A percentile compares a stretch with the other conserved stretches of the same genome.
Conservation (phyloP, 2,797 vertebrate species). For the Hemitrygon akajei region DNA sequence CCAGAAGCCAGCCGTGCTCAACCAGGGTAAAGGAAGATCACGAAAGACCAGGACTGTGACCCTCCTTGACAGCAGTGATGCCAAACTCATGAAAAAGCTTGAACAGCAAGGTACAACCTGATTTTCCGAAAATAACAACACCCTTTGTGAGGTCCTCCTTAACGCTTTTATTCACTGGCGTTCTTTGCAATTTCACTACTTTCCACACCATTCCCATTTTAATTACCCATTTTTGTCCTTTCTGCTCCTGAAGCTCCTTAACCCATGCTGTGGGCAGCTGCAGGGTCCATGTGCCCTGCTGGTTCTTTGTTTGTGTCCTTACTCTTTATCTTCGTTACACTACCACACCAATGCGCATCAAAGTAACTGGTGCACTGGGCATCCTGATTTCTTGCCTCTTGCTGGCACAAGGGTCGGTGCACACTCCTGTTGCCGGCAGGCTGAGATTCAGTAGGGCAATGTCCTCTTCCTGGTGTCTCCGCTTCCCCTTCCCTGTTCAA, state of each 20-base stretch:
- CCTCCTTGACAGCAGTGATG: conserved; percentile 80
- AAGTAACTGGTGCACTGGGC: background rate
- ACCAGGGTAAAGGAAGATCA: conserved; percentile 78
- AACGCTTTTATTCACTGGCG: background rate
- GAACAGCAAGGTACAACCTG: conserved; percentile 75
- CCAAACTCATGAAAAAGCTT: conserved; percentile 71
- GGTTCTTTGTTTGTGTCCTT: background rate
- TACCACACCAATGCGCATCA: background rate
- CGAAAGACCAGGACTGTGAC: conserved; percentile 80
- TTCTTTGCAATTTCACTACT: background rate
- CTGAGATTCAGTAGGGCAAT: background rate
- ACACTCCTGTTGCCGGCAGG: background rate
- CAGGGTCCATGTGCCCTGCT: background rate
- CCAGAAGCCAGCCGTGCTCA: conserved; percentile 48
- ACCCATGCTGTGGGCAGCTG: background rate
- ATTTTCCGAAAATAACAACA: background rate
- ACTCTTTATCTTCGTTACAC: background rate
- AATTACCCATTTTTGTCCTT: background rate
- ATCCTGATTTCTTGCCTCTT: background rate
- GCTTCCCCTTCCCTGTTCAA: background rate
- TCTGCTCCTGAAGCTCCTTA: background rate
- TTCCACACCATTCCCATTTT: background rate
- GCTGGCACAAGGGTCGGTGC: background rate
- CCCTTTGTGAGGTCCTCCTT: background rate
- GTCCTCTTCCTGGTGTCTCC: background rate